Evolutionary conservation across 2,113 vertebrate genomes (phyloP), one percentile per base, ranked within the genome.

Genomic region (Alexandromys fortis): DNA sequence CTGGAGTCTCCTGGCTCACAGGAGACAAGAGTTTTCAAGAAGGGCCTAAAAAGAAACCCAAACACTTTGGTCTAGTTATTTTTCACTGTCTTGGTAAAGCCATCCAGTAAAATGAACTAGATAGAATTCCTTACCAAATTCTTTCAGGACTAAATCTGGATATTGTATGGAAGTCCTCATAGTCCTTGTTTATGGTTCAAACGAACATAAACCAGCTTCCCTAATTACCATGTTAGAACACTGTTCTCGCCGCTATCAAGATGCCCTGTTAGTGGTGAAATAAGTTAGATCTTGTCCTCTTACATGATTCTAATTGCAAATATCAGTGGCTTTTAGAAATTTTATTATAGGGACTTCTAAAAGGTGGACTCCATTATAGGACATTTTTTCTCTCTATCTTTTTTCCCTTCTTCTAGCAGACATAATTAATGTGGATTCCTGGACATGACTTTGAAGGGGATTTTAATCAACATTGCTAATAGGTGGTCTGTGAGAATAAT

Each of bases 131-230:
- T 95, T 96, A 82, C 91, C 76, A 85, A 0, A 78, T 78, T 75
- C 28, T 70, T 92, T 76, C 93, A 92, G 83, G 63, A 92, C 52
- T 75, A 96, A 81, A 68, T 85, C 52, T 52, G 52, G 47, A 19
- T 79, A 33, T 35, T 93, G 3, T 3, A 4, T 38, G 47, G 21
- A 49, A 65, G 30, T 61, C 79, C 22, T 61, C 17, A 79, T 76
- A 49, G 26, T 49, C 4, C 72, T 63, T 85, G 38, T 22, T 22
- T 73, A 30, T 9, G 35, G 10, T 85, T 83, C 52, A 45, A 83
- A n/a, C 8, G 12, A 8, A 16, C 73, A 63, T 72, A 82, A 58
- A n/a, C 42, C 52, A 49, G 4, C n/a, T 95, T 85, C 45, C 26
- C 28, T 55, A 52, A 7, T n/a, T 68, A 63, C 67, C 49, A 88